A percentile compares a stretch with the other conserved stretches of the same genome.
Evolutionary conservation across 1,140 invertebrate species (phyloP).

Genomic region (Oryctes rhinoceros): DNA sequence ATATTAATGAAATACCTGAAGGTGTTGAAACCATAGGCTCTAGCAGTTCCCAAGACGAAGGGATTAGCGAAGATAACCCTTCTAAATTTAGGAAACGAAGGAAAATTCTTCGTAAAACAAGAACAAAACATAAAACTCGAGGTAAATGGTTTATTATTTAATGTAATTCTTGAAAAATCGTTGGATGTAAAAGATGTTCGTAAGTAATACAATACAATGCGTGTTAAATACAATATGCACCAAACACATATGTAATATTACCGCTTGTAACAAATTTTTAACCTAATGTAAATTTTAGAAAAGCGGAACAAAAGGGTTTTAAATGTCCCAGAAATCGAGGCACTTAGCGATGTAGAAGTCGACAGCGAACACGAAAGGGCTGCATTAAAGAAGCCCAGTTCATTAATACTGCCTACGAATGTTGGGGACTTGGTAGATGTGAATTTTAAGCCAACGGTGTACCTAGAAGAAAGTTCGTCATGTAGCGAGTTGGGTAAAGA

Average conservation of each 20-base stretch:
- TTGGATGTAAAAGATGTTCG: too few relatives aligned
- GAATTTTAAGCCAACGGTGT: constrained; percentile 55
- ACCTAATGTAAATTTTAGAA: constrained; percentile 3
- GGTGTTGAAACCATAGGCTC: constrained; percentile 54
- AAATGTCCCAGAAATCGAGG: constrained; percentile 50
- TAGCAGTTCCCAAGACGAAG: constrained; percentile 59
- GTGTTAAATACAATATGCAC: too few relatives aligned
- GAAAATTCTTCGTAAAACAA: constrained; percentile 58
- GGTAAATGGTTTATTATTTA: constrained; percentile 31
- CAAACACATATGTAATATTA: too few relatives aligned
- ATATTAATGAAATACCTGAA: constrained; percentile 53
- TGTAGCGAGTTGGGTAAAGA: constrained; percentile 61
- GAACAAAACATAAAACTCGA: constrained; percentile 47
- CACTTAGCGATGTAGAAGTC: constrained; percentile 55
- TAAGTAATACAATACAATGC: too few relatives aligned
- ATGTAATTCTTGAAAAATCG: neutral
- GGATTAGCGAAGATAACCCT: constrained; percentile 53
- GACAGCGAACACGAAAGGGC: constrained; percentile 59
- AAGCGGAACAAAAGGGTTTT: constrained; percentile 43
- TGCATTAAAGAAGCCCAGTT: constrained; percentile 48
- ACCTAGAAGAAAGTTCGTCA: constrained; percentile 60
- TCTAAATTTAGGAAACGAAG: constrained; percentile 57
- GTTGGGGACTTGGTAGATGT: constrained; percentile 51
- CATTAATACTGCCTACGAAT: constrained; percentile 53
- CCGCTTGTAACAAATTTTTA: neutral